Conservation (phyloP, 2,113 vertebrate species). For the Eolophus roseicapilla region DNA sequence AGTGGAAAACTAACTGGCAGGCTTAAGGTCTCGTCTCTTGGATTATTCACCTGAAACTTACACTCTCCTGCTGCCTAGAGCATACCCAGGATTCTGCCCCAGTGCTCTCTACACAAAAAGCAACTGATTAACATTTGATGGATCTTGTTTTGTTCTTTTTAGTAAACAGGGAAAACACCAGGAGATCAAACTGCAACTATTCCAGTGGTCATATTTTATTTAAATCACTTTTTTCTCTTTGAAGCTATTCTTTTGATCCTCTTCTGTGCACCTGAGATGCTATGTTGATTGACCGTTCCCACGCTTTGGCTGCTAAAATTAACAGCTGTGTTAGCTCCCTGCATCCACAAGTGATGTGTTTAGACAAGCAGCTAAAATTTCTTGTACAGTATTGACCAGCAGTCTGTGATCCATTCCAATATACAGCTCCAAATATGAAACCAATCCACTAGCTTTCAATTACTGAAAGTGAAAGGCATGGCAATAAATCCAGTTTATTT, state of each 20-base stretch:
- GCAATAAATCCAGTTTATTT: neutral
- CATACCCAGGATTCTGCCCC: neutral
- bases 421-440: neutral
- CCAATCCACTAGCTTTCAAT: neutral
- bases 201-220: constrained; percentile 24
- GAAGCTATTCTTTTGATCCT: constrained; percentile 24
- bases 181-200: constrained; percentile 8
- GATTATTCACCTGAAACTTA: neutral
- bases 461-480: neutral
- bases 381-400: neutral
- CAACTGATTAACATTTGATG: constrained; percentile 6
- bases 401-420: neutral
- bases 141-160: constrained; percentile 16
- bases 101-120: neutral
- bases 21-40: neutral
- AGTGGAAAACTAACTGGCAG: neutral
- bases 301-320: neutral
- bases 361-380: neutral
- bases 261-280: neutral
- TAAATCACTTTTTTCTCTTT: constrained; percentile 18
- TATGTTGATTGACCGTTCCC: neutral
- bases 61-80: neutral
- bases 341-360: neutral
- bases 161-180: constrained; percentile 10
- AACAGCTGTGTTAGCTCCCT: neutral